Evolutionary conservation across 2,888 invertebrate genomes (phyloP).

Genomic region (Cheilosia impressa): DNA sequence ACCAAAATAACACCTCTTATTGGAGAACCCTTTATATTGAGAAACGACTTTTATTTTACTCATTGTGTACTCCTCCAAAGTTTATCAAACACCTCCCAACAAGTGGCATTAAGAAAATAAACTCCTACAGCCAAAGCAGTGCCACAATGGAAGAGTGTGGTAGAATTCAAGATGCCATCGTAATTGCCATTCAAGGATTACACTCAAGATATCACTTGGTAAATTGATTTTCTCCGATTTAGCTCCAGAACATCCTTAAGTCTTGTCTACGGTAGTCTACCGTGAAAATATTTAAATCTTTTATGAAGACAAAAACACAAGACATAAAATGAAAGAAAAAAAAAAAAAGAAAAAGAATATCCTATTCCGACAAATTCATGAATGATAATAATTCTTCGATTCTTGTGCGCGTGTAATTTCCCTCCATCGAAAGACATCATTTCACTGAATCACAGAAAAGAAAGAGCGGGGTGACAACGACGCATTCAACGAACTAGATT

Average conservation of each 20-base stretch:
- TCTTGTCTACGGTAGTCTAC: conserved; percentile 34
- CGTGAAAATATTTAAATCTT: conserved; percentile 54
- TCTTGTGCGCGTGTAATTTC: conserved; percentile 60
- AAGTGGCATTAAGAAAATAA: background rate
- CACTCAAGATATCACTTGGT: conserved; percentile 62
- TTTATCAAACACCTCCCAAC: background rate
- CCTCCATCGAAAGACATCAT: conserved; percentile 40
- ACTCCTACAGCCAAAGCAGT: conserved; percentile 1
- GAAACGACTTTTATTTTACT: background rate
- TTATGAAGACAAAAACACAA: conserved; percentile 46
- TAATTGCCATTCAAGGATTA: conserved; percentile 63
- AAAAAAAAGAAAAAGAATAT: conserved; percentile 21
- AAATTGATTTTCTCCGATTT: conserved; percentile 65
- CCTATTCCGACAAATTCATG: conserved; percentile 70
- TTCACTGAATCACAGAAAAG: conserved; percentile 23
- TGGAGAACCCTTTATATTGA: too few relatives aligned
- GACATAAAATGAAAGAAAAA: conserved; percentile 6
- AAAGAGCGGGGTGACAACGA: conserved; percentile 5
- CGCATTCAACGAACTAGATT: conserved; percentile 51
- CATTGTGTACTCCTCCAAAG: background rate
- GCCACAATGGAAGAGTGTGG: conserved; percentile 38
- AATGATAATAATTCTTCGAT: conserved; percentile 73
- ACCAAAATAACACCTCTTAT: too few relatives aligned
- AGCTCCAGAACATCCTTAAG: conserved; percentile 44
- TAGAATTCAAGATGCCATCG: conserved; percentile 65